Evolutionary conservation across 2,888 invertebrate species (phyloP).

Genomic region (Sarcophaga variegata): DNA sequence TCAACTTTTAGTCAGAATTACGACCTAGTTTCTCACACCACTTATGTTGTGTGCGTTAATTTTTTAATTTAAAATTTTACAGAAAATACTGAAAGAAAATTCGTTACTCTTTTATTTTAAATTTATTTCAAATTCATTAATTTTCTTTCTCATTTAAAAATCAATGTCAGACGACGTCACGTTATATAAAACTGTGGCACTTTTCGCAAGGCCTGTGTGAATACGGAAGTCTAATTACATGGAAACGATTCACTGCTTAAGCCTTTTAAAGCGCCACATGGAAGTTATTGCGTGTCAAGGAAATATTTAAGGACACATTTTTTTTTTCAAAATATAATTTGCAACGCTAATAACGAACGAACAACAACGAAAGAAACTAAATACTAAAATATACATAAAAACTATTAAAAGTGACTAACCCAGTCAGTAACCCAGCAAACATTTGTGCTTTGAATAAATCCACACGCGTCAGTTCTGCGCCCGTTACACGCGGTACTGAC

Average conservation of each 20-base stretch:
- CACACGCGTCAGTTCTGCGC: too few relatives aligned
- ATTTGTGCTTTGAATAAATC: too few relatives aligned
- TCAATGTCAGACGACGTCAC: constrained; percentile 45
- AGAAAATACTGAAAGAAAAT: too few relatives aligned
- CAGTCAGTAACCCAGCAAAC: not conserved
- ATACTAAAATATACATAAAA: constrained; percentile 4
- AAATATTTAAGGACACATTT: constrained; percentile 50
- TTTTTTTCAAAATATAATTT: constrained; percentile 23
- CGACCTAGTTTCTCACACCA: too few relatives aligned
- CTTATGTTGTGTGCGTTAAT: too few relatives aligned
- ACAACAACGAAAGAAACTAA: not conserved
- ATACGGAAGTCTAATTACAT: constrained; percentile 1
- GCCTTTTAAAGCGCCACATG: not conserved
- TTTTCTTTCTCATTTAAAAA: constrained; percentile 6
- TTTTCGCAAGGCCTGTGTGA: not conserved
- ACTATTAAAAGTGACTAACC: not conserved
- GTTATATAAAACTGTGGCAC: not conserved
- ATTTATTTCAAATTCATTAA: not conserved
- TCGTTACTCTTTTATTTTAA: not conserved
- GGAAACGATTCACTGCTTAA: constrained; percentile 4
- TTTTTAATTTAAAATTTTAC: not conserved
- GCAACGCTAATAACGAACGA: constrained; percentile 14
- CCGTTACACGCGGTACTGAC: too few relatives aligned
- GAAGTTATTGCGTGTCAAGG: constrained; percentile 57
- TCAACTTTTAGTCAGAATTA: too few relatives aligned